Evolutionary conservation across 2,113 vertebrate species (phyloP).

Genomic region (Paramormyrops kingsleyae): DNA sequence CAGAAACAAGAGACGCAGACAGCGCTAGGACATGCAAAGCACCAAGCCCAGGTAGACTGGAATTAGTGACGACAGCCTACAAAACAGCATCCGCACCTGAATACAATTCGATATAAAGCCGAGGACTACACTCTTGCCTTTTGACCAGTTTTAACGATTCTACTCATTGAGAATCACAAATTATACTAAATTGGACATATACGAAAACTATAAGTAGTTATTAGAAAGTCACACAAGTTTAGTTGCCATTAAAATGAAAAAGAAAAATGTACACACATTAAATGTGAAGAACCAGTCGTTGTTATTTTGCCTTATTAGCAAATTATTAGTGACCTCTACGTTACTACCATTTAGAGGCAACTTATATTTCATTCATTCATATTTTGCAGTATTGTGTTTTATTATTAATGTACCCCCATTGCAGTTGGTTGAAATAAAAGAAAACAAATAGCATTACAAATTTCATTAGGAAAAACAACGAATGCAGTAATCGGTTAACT

Average conservation of each 20-base stretch:
- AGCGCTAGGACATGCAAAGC: not conserved
- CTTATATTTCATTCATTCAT: not conserved
- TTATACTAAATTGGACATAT: not conserved
- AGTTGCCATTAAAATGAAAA: not conserved
- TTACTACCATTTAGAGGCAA: not conserved
- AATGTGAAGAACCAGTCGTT: not conserved
- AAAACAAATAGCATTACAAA: not conserved
- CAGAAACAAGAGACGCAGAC: not conserved
- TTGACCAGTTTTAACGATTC: not conserved
- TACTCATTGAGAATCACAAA: not conserved
- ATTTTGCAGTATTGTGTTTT: not conserved
- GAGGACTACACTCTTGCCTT: not conserved
- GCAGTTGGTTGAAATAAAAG: not conserved
- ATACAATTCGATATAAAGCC: not conserved
- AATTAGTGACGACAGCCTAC: not conserved
- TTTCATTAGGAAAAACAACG: not conserved
- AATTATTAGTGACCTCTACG: not conserved
- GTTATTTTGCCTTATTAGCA: not conserved
- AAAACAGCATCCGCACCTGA: not conserved
- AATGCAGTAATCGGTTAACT: not conserved
- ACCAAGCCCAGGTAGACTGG: not conserved
- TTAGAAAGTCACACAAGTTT: not conserved
- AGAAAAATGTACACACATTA: not conserved
- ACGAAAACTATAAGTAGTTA: not conserved
- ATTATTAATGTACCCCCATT: not conserved